Base-by-base conservation (phyloP, 2,888 invertebrate species). In the Campaea margaritaria region DNA sequence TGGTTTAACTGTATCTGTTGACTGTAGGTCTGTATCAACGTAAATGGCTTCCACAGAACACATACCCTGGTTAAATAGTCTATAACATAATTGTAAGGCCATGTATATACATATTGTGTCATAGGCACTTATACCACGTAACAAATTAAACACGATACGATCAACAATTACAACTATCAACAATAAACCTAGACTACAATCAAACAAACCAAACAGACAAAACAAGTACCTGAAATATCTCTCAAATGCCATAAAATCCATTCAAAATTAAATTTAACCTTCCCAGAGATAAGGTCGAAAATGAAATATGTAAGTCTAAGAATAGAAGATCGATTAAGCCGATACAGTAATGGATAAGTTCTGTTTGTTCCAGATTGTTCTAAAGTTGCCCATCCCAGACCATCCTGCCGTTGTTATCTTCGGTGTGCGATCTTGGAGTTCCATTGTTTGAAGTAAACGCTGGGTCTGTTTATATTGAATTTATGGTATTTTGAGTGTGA, bases 291-390 rank as follows among this genome's bases (percentile, higher is more conserved):
- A 55, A 43, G 47, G 60, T 50, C 16, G 13, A 15, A 14, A 12
- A n/a, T 36, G 3, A 36, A 0, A 14, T 50, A 27, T 7, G 7
- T 12, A 2, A 31, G 42, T 42, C 13, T 39, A n/a, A 50, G 28
- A 55, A 55, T 56, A 47, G 50, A 56, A 55, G 72, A 76, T 80
- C 75, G 78, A 79, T 78, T 78, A 76, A 79, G 66, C 75, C 65
- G 75, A 78, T 79, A 71, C 68, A 66, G 74, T 82, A 84, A 83
- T 83, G 78, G 78, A 75, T 73, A 78, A 82, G 77, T 82, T 82
- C 73, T 77, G 80, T 77, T 77, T 71, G 78, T 73, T 74, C 65
- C 72, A 72, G 76, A 81, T 79, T 75, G 74, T 82, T 78, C 53
- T 50, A 62, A 78, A 74, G 70, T 75, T 70, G 60, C 56, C 58